Percentiles rank a stretch among this genome's conserved stretches.
Evolutionary conservation across 2,888 invertebrate species (phyloP).

Genomic region (Acanthoscelides obtectus): DNA sequence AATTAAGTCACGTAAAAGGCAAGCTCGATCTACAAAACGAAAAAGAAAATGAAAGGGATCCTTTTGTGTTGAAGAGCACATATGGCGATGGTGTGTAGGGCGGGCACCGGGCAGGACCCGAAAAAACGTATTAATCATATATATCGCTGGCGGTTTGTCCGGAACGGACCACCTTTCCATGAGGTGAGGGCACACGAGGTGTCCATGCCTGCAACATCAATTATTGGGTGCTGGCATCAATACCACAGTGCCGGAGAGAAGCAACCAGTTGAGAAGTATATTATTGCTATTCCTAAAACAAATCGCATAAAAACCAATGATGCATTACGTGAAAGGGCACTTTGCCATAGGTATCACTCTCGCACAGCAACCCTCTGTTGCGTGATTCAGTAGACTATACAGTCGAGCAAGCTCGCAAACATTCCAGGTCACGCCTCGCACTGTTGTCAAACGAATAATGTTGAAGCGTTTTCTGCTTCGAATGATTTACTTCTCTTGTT

Average conservation of each 20-base stretch:
- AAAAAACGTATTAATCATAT: neutral
- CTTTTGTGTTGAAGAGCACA: neutral
- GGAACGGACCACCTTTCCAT: neutral
- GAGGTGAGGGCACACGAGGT: neutral
- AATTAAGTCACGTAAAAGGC: neutral
- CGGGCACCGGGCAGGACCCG: neutral
- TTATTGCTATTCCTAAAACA: too few relatives aligned
- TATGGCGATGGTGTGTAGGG: neutral
- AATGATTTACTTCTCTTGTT: too few relatives aligned
- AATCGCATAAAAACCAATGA: too few relatives aligned
- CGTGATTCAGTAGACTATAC: too few relatives aligned
- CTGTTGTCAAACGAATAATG: too few relatives aligned
- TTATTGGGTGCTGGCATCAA: neutral
- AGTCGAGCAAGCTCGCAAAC: too few relatives aligned
- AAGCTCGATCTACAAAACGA: neutral
- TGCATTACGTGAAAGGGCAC: too few relatives aligned
- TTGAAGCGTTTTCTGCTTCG: too few relatives aligned
- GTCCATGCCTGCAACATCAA: neutral
- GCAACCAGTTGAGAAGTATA: too few relatives aligned
- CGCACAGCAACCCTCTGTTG: too few relatives aligned
- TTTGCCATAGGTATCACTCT: too few relatives aligned
- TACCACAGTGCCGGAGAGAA: neutral
- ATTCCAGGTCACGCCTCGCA: too few relatives aligned
- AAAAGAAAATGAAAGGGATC: neutral
- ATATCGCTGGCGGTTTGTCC: neutral